Evolutionary conservation across 2,888 invertebrate species (phyloP), one percentile per base, ranked within the genome.

Genomic region (Phengaris alcon): DNA sequence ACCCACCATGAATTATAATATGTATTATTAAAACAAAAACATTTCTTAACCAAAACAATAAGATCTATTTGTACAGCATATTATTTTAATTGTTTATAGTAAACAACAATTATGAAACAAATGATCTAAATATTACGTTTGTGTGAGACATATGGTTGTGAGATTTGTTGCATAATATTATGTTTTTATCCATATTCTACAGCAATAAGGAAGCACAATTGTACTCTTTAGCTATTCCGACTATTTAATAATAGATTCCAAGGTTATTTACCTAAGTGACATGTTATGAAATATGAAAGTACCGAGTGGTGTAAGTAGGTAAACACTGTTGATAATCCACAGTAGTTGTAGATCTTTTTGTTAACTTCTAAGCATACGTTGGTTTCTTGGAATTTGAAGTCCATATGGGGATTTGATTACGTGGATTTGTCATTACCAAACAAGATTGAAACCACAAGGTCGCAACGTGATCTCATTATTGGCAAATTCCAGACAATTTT

Each of bases 391-490:
- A 64, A 64, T 64, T 75, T 76, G 74, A 84, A 78, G 15, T 35
- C 35, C 87, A 87, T 88, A 87, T 87, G 87, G 82, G 81, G 76
- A 78, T 80, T 80, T 22, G 22, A 22, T 22, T 84, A 85, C 83
- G 86, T 84, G 86, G 86, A 89, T 22, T 86, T 81, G 89, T 89
- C 88, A 85, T 82, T 83, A 82, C 75, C 81, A 76, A 83, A 85
- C 85, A 88, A 90, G 88, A 89, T 84, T 84, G 83, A 83, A 80
- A 82, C 77, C 90, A 90, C 93, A 93, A 93, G 93, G 93, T 90
- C 93, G 87, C 83, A 87, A 90, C 93, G 92, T 93, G 91, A 91
- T 90, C 86, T 88, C 87, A 88, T 86, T 88, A 85, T 85, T 84
- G 82, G 86, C 85, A 84, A 85, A 88, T 85, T 86, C 82, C 82